phyloP scores from a whole-genome alignment of 2,888 invertebrate species.

The Tortrix viridana region DNA sequence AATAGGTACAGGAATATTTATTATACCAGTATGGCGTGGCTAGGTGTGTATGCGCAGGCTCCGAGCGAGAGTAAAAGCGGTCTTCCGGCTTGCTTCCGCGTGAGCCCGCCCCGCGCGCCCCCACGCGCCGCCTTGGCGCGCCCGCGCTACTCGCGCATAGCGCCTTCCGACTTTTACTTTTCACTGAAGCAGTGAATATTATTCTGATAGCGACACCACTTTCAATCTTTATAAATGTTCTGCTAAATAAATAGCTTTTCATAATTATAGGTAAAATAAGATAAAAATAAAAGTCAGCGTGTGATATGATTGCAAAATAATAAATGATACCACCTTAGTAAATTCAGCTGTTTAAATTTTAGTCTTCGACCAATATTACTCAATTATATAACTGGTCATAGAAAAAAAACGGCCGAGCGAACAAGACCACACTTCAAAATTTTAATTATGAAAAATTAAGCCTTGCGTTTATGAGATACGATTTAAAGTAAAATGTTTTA shows the following conservation, averaged over 20 bases:
- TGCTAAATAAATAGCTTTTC: constrained; percentile 23
- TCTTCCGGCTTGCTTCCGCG: constrained; percentile 71
- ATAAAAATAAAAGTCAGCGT: too few relatives aligned
- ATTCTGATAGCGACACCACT: constrained; percentile 34
- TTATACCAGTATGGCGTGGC: background rate
- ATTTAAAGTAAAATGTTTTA: too few relatives aligned
- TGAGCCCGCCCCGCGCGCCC: constrained; percentile 42
- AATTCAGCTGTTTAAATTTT: too few relatives aligned
- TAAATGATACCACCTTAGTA: too few relatives aligned
- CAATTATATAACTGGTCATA: too few relatives aligned
- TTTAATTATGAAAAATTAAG: too few relatives aligned
- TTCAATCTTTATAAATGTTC: constrained; percentile 29
- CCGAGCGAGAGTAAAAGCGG: constrained; percentile 74
- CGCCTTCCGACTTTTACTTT: constrained; percentile 78
- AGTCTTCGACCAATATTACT: too few relatives aligned
- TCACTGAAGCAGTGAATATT: constrained; percentile 49
- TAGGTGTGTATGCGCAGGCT: constrained; percentile 42
- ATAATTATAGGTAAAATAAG: too few relatives aligned
- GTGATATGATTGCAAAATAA: too few relatives aligned
- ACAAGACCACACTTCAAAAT: too few relatives aligned
- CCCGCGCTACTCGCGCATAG: constrained; percentile 40
- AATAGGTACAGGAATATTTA: background rate
- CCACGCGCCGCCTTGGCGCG: constrained; percentile 39
- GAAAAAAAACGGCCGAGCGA: too few relatives aligned
- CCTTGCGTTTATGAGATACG: too few relatives aligned